These are phyloP conservation scores for Malurus leucopterus DNA, from an alignment of 2,797 vertebrate species.

Conservation along the genomic window DNA sequence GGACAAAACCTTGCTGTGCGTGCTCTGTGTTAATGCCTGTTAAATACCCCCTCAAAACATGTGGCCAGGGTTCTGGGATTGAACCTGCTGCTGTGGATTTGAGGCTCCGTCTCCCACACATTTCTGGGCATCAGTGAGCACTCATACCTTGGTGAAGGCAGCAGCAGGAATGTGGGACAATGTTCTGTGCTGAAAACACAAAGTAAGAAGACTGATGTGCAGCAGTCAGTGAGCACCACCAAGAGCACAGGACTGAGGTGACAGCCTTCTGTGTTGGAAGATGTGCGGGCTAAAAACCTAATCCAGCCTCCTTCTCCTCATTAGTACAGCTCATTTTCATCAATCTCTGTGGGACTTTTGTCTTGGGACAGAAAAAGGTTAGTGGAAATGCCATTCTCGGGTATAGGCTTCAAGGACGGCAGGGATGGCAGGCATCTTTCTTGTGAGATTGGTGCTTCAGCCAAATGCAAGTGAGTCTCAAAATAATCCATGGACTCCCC, in stretches of 20 bases:
- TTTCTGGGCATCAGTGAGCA: background rate
- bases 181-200: background rate
- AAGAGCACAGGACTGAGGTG: background rate
- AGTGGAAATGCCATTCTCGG: conserved; percentile 57
- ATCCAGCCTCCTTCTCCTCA: background rate
- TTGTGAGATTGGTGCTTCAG: conserved; percentile 72
- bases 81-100: background rate
- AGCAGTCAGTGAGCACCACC: background rate
- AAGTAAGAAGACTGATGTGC: background rate
- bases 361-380: background rate
- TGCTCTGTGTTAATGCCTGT: background rate
- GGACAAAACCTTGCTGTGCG: background rate
- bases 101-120: background rate
- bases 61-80: background rate
- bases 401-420: conserved; percentile 52
- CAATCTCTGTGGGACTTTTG: conserved; percentile 63
- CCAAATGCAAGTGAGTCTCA: conserved; percentile 79
- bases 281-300: background rate
- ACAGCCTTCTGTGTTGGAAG: rapidly evolving
- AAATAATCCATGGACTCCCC: conserved; percentile 82
- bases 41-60: background rate
- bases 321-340: conserved; percentile 68
- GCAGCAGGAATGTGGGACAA: background rate
- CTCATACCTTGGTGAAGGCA: rapidly evolving
- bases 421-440: conserved; percentile 63